phyloP scores from a whole-genome alignment of 1,140 invertebrate genomes.

The Solenopsis fugax region DNA sequence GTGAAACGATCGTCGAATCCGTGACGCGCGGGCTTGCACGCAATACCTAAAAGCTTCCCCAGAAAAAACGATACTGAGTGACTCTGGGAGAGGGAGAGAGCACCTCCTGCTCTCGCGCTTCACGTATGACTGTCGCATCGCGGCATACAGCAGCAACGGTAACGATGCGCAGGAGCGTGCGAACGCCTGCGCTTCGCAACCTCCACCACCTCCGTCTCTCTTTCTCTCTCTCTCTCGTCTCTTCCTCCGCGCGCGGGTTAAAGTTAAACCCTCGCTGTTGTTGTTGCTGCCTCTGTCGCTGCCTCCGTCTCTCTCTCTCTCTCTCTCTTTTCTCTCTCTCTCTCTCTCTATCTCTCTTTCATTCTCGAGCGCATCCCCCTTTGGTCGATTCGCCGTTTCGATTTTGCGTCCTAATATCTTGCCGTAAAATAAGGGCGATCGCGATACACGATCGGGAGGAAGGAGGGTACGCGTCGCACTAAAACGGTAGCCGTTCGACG shows the following conservation, averaged over 20 bases:
- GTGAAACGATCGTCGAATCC: neutral
- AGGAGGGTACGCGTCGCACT: neutral
- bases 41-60: conserved; percentile 43
- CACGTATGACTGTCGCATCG: conserved; percentile 83
- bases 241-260: conserved; percentile 42
- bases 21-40: neutral
- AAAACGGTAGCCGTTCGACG: neutral
- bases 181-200: conserved; percentile 69
- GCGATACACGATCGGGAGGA: conserved; percentile 9
- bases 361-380: neutral
- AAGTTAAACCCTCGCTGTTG: conserved; percentile 58
- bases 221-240: neutral
- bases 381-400: conserved; percentile 53
- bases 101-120: conserved; percentile 81
- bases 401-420: conserved; percentile 48
- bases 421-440: conserved; percentile 16
- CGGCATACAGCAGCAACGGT: conserved; percentile 73
- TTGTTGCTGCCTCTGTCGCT: conserved; percentile 32
- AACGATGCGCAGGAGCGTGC: conserved; percentile 65
- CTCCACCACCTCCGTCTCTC: conserved; percentile 49
- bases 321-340: conserved; percentile 49
- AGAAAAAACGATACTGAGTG: conserved; percentile 4
- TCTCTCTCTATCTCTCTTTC: conserved; percentile 31
- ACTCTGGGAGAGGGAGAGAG: conserved; percentile 45
- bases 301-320: conserved; percentile 3